Conservation (phyloP, 2,888 invertebrate genomes). For the Periphyllus acericola region DNA sequence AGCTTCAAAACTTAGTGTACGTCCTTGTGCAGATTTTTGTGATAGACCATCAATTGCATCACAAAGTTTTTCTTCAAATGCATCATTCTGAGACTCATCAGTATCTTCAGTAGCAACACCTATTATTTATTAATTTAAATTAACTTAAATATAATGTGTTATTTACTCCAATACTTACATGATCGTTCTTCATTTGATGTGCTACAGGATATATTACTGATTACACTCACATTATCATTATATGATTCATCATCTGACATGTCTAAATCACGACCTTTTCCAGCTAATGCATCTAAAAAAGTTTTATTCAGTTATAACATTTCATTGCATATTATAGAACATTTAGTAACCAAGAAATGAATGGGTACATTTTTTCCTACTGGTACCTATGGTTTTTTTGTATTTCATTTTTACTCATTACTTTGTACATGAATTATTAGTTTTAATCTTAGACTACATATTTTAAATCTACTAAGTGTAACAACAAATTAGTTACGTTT, state of each 20-base stretch:
- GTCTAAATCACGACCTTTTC: slow-evolving; percentile 55
- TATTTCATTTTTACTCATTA: no score
- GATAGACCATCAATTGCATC: slow-evolving; percentile 88
- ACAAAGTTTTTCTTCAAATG: slow-evolving; percentile 86
- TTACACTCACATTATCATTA: slow-evolving; percentile 83
- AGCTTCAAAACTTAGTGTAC: slow-evolving; percentile 77
- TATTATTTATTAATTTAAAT: not conserved
- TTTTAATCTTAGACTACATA: no score
- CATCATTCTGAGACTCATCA: slow-evolving; percentile 75
- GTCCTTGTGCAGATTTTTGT: slow-evolving; percentile 88
- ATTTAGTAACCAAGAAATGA: no score
- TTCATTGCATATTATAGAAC: no score
- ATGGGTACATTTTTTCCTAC: no score
- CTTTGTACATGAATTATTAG: no score
- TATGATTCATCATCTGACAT: slow-evolving; percentile 80
- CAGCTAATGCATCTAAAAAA: slow-evolving; percentile 42
- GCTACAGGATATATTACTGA: slow-evolving; percentile 82
- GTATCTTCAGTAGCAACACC: slow-evolving; percentile 67
- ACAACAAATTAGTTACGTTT: no score
- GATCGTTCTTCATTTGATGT: slow-evolving; percentile 73
- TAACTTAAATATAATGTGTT: not conserved
- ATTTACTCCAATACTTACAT: not conserved
- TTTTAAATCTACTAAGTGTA: no score
- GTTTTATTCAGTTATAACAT: no score
- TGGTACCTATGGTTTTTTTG: no score